Base-by-base conservation (phyloP, 2,113 vertebrate species). In the Chionodraco myersi region DNA sequence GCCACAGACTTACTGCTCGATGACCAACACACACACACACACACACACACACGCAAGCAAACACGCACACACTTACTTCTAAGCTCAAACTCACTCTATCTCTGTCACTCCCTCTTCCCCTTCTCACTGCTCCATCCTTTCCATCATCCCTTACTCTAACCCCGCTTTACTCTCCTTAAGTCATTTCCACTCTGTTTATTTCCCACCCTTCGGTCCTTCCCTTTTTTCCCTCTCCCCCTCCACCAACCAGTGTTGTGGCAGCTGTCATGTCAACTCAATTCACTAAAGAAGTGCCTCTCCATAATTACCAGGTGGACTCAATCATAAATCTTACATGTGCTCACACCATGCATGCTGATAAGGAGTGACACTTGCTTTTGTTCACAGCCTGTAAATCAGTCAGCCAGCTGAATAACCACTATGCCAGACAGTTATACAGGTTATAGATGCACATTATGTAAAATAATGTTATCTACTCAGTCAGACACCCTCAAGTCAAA, bases 301-400 rank as follows among this genome's bases (percentile, higher is more conserved):
- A 48, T 89, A 91, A 91, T 92, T 85, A 89, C 78, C 82, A 86
- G 86, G 81, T 89, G 77, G 74, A 85, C 49, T 18, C 63, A 78
- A 65, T 85, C 70, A 83, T 88, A 89, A 87, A 91, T 91, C 83
- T 76, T 82, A 72, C 48, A 79, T 10, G 48, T 45, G 76, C 52
- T 78, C 83, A 76, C 77, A 86, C 9, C 26, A n/a, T 45, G 56
- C 23, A n/a, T 45, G 56, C 23, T 80, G 79, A 89, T 77, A 56
- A 59, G 44, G 44, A 80, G 63, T 7, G 79, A 86, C 34, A 18
- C 51, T 64, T 67, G 45, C 66, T 70, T 48, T 15, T 53, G 2
- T 60, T 34, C 15, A 7, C 72, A 52, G 77, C 53, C 77, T 72
- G 58, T 34, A 64, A 68, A 77, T 70, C 36, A 65, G 74, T 53